These are phyloP conservation scores for Acronicta aceris DNA, from an alignment of 2,888 invertebrate species.

Conservation along the genomic window DNA sequence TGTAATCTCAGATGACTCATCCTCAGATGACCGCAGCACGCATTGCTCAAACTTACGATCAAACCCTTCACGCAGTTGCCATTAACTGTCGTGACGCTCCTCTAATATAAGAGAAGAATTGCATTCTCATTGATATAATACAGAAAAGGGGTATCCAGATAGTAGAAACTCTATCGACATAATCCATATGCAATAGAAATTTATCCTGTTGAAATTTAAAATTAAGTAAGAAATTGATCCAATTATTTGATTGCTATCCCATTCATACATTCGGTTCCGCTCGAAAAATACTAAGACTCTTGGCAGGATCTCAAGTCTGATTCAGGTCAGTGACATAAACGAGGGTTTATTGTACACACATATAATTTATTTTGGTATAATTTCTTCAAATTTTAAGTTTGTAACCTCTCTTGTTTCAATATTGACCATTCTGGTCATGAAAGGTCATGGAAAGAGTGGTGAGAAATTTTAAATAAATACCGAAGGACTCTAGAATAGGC, in stretches of 20 bases:
- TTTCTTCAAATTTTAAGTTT: constrained; percentile 18
- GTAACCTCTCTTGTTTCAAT: too few relatives aligned
- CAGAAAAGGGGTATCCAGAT: not conserved
- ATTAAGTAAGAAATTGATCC: constrained; percentile 20
- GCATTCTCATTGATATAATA: too few relatives aligned
- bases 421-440: too few relatives aligned
- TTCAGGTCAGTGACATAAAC: constrained; percentile 34
- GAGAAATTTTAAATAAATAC: too few relatives aligned
- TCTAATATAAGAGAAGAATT: too few relatives aligned
- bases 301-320: constrained; percentile 39
- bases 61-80: too few relatives aligned
- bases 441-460: too few relatives aligned
- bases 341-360: constrained; percentile 22
- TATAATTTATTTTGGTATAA: constrained; percentile 5
- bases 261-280: constrained; percentile 23
- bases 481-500: too few relatives aligned
- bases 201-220: constrained; percentile 15
- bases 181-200: constrained; percentile 11
- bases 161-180: not conserved
- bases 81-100: too few relatives aligned
- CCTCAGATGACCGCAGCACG: too few relatives aligned
- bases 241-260: constrained; percentile 29
- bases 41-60: too few relatives aligned
- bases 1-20: too few relatives aligned
- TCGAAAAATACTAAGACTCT: constrained; percentile 27